These are phyloP conservation scores for Clunio marinus DNA, from an alignment of 2,888 invertebrate genomes.

Conservation along the genomic window DNA sequence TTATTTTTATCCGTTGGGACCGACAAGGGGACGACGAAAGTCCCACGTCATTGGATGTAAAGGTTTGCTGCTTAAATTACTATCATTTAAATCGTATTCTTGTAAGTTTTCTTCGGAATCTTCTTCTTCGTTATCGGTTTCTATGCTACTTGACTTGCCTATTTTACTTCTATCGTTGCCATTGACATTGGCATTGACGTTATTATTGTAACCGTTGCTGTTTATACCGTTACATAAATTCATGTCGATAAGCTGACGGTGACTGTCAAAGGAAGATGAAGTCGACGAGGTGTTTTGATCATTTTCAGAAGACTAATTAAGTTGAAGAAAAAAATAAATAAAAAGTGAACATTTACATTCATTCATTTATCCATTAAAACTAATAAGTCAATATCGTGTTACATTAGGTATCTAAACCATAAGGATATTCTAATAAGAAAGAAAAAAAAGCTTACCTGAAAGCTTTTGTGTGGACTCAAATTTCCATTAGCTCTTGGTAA, in stretches of 20 bases:
- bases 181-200: no score
- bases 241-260: conserved; percentile 41
- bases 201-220: no score
- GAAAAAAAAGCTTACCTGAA: conserved; percentile 20
- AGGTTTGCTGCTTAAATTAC: conserved; percentile 37
- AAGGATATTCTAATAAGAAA: not conserved
- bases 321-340: not conserved
- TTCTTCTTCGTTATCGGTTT: conserved; percentile 38
- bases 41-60: conserved; percentile 39
- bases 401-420: not conserved
- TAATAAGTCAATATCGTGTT: not conserved
- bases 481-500: conserved; percentile 26
- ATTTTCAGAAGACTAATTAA: conserved; percentile 34
- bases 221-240: conserved; percentile 40
- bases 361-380: not conserved
- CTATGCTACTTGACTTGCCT: conserved; percentile 36
- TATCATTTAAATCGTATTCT: conserved; percentile 37
- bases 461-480: conserved; percentile 32
- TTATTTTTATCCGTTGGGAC: conserved; percentile 50
- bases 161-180: conserved; percentile 26
- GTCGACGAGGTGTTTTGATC: conserved; percentile 34
- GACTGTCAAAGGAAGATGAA: conserved; percentile 41
- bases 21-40: conserved; percentile 48
- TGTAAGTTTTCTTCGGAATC: conserved; percentile 31
- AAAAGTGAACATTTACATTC: not conserved